These are phyloP conservation scores for Parochlus steinenii DNA, from an alignment of 2,888 invertebrate species.

Conservation along the genomic window DNA sequence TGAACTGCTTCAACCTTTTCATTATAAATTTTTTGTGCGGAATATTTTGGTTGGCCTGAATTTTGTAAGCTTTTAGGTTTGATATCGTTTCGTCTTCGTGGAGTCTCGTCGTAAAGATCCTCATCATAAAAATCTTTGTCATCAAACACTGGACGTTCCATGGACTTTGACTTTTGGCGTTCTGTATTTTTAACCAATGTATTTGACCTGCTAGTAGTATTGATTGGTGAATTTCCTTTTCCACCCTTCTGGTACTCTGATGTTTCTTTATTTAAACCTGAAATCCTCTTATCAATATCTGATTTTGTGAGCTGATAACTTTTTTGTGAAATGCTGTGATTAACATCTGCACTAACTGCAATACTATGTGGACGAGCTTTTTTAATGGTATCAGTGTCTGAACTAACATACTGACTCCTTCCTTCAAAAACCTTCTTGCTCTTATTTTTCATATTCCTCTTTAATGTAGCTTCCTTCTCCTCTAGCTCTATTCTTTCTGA, in stretches of 20 bases:
- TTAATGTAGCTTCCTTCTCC: not conserved
- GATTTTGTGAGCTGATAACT: constrained; percentile 13
- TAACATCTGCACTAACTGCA: no score
- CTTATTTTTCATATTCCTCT: not conserved
- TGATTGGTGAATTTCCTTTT: not conserved
- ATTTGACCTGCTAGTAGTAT: no score
- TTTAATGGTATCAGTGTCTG: no score
- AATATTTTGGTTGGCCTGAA: constrained; percentile 24
- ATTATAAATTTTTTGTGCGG: constrained; percentile 2
- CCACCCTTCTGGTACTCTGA: not conserved
- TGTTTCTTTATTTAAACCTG: no score
- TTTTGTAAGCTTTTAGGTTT: constrained; percentile 19
- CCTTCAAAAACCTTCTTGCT: no score
- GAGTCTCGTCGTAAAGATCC: constrained; percentile 9
- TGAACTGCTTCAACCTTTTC: constrained; percentile 22
- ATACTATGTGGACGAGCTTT: no score
- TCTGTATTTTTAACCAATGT: no score
- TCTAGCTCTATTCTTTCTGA: not conserved
- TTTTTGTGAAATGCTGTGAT: no score
- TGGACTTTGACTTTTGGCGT: no score
- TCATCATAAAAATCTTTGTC: no score
- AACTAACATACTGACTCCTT: no score
- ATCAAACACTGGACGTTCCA: not conserved
- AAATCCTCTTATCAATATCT: constrained; percentile 12
- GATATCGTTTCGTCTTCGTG: constrained; percentile 7